Percentiles rank a stretch among this genome's conserved stretches.
Evolutionary conservation across 1,140 invertebrate genomes (phyloP).

Genomic region (Lasioglossum albipes): DNA sequence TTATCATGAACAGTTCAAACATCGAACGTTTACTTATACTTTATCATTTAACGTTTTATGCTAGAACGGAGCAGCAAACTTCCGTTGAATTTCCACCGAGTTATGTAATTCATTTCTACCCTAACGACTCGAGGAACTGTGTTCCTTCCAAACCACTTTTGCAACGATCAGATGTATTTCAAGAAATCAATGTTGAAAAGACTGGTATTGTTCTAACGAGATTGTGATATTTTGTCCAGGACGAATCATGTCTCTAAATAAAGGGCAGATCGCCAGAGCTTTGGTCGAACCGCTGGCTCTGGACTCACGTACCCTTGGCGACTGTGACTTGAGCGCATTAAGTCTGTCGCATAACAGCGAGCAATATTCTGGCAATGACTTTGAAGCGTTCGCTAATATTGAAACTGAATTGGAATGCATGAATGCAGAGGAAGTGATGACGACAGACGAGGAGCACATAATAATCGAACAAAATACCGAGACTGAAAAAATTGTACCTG

Average conservation of each 20-base stretch:
- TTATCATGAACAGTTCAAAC: not conserved
- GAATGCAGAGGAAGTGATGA: constrained; percentile 77
- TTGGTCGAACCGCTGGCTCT: constrained; percentile 72
- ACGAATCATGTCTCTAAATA: constrained; percentile 72
- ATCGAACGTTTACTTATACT: constrained; percentile 7
- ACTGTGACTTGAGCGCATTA: constrained; percentile 73
- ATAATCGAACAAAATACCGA: constrained; percentile 62
- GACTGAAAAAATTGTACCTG: constrained; percentile 71
- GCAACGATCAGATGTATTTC: not conserved
- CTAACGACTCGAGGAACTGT: not conserved
- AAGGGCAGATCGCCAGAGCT: constrained; percentile 68
- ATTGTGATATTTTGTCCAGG: constrained; percentile 30
- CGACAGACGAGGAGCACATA: constrained; percentile 70
- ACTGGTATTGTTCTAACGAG: not conserved
- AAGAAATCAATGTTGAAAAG: not conserved
- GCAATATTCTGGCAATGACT: constrained; percentile 72
- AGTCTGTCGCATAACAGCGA: constrained; percentile 67
- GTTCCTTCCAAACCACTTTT: not conserved
- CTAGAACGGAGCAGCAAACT: not conserved
- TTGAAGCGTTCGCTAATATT: constrained; percentile 77
- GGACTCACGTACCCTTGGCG: constrained; percentile 68
- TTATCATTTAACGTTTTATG: constrained; percentile 5
- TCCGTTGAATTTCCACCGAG: not conserved
- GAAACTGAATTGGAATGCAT: constrained; percentile 78
- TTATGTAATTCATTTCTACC: constrained; percentile 32